Base-by-base conservation (phyloP, 1,140 invertebrate species). In the Eriosoma lanigerum region DNA sequence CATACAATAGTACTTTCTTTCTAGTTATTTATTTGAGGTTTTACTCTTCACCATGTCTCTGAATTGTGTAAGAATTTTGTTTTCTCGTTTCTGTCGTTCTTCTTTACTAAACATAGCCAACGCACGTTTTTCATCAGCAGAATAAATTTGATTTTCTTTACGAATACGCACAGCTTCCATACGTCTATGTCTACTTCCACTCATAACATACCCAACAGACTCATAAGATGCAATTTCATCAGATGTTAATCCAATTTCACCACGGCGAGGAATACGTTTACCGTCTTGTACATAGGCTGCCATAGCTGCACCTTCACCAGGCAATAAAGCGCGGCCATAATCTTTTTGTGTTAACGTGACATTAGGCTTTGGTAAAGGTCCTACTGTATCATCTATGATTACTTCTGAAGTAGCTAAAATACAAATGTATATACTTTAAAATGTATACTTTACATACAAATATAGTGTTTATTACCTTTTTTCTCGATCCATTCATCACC, bases 121-220 rank as follows among this genome's bases (percentile, higher is more conserved):
- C 12, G 97, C 96, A 83, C 98, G 89, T 86, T 99, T 99, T 86
- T 99, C 98, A 87, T 99, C 98, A 4, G 98, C 98, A 26, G 96
- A 98, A 88, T 99, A 98, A 86, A 99, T 97, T 88, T 99, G 96
- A 89, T 99, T 99, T 88, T 99, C 98, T 86, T 99, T 99, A 83
- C 98, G 90, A 72, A 99, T 92, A 88, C 98, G 94, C 2, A 99
- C 98, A 84, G 98, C 98, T 88, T 99, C 98, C 98, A 99, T 99
- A 81, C 97, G 91, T 15, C 98, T 93, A 90, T 99, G 98, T 84
- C 98, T 93, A 83, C 95, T 97, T 29, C 98, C 98, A 86, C 96
- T 98, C 98, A 99, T 99, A 0, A 99, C 97, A 84, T 94, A 95
- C 19, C 98, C 98, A 19, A 96, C 94, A n/a, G 92, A 88, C 86